Base-by-base conservation (phyloP, 2,888 invertebrate genomes). In the Pandemis corylana region DNA sequence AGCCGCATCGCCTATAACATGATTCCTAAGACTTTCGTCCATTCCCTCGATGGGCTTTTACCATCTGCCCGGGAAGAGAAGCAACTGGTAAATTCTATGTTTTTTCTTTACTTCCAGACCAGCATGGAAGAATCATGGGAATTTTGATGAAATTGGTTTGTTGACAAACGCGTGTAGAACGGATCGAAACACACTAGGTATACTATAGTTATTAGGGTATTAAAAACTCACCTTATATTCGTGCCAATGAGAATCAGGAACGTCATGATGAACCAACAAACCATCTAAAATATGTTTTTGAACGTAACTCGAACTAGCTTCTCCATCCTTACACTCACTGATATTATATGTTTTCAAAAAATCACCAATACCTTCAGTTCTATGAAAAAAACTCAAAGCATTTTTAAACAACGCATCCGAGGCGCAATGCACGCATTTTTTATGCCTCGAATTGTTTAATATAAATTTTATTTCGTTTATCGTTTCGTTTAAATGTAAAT, bases 171-270 rank as follows among this genome's bases (percentile, higher is more conserved):
- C 20, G 0, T 20, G 20, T 20, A 20, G 20, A 20, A 20, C 1
- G 20, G 20, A n/a, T n/a, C n/a, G n/a, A n/a, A n/a, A n/a, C n/a
- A n/a, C n/a, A n/a, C n/a, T n/a, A n/a, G n/a, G n/a, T n/a, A n/a
- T n/a, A n/a, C n/a, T n/a, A n/a, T n/a, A n/a, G n/a, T n/a, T n/a
- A 20, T 20, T 20, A 20, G 1, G 20, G 20, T 36, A 51, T 51
- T 51, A 12, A n/a, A 49, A 12, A 56, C 83, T 81, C 81, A 93
- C 94, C 88, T 93, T 94, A 80, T 88, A 94, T 76, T 90, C 89
- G 12, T 85, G 76, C 94, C 94, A 94, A 76, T 94, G 94, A 0
- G 79, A 78, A 0, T 89, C 87, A 0, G 90, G 87, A 0, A 92
- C 75, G 49, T 88, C 79, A 15, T 87, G 82, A 53, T 86, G 82